Percentiles rank a stretch among this genome's conserved stretches.
phyloP scores from a whole-genome alignment of 1,140 invertebrate genomes.

The Drosophila watanabei region DNA sequence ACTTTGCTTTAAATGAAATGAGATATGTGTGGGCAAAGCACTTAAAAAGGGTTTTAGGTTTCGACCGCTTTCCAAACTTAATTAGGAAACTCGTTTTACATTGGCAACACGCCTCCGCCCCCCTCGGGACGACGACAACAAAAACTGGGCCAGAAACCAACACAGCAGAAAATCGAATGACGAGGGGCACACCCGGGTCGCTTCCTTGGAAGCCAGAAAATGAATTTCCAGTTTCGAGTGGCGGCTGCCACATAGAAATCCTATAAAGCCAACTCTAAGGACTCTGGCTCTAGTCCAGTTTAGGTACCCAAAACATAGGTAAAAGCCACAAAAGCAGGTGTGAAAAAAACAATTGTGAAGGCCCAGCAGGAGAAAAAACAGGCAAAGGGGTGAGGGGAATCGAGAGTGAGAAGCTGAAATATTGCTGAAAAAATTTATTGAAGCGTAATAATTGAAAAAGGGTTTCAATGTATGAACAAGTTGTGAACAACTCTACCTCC shows the following conservation, averaged over 20 bases:
- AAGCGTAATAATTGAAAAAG: slow-evolving; percentile 81
- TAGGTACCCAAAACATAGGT: slow-evolving; percentile 22
- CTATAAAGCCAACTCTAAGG: slow-evolving; percentile 53
- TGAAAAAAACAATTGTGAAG: slow-evolving; percentile 45
- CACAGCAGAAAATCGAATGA: slow-evolving; percentile 69
- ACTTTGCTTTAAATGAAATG: slow-evolving; percentile 70
- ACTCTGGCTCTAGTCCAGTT: slow-evolving; percentile 11
- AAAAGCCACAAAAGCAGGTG: slow-evolving; percentile 58
- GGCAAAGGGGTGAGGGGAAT: background rate
- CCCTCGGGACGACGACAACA: background rate
- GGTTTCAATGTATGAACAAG: slow-evolving; percentile 55
- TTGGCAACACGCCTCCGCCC: background rate
- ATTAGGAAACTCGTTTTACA: slow-evolving; percentile 66
- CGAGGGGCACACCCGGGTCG: slow-evolving; percentile 15
- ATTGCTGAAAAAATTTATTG: slow-evolving; percentile 60
- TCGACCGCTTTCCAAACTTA: slow-evolving; percentile 55
- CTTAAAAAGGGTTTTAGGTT: slow-evolving; percentile 65
- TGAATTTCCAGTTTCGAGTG: slow-evolving; percentile 63
- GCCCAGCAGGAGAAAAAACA: slow-evolving; percentile 13
- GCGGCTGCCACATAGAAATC: slow-evolving; percentile 41
- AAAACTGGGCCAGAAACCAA: slow-evolving; percentile 41
- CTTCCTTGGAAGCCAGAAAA: slow-evolving; percentile 15
- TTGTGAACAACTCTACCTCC: slow-evolving; percentile 39
- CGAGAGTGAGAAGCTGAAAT: slow-evolving; percentile 37
- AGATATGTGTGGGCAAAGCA: slow-evolving; percentile 55